Percentiles rank a stretch among this genome's conserved stretches.
Conservation (phyloP, 1,140 invertebrate species). For the Drosophila trapezifrons region DNA sequence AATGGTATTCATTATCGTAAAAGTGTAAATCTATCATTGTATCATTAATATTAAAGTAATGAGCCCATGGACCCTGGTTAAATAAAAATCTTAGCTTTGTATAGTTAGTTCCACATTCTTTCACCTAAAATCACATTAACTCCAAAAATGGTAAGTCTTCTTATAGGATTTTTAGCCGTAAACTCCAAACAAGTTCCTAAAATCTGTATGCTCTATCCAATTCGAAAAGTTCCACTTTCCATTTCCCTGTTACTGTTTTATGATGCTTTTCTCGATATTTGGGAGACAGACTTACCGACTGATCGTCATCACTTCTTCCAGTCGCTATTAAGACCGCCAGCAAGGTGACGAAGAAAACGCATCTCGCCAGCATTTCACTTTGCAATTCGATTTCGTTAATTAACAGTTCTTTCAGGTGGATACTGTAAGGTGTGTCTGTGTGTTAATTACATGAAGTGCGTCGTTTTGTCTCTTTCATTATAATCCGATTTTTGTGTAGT, state of each 20-base stretch:
- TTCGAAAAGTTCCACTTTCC: neutral
- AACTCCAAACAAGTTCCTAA: neutral
- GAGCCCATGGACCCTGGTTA: too few relatives aligned
- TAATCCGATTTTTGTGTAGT: conserved; percentile 9
- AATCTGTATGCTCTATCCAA: neutral
- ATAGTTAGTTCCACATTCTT: too few relatives aligned
- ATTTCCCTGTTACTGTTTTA: neutral
- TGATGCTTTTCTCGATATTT: neutral
- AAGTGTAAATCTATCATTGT: too few relatives aligned
- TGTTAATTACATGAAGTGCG: conserved; percentile 14
- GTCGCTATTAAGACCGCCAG: conserved; percentile 32
- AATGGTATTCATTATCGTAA: too few relatives aligned
- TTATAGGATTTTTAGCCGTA: neutral
- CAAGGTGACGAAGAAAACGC: conserved; percentile 47
- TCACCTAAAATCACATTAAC: neutral
- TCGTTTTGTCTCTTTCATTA: conserved; percentile 16
- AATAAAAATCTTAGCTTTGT: too few relatives aligned
- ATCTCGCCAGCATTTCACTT: conserved; percentile 55
- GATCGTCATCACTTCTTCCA: conserved; percentile 36
- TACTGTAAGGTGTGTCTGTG: neutral
- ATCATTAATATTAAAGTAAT: too few relatives aligned
- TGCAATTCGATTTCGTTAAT: conserved; percentile 11
- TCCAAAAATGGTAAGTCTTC: neutral
- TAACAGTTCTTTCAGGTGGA: conserved; percentile 27
- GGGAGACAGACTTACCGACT: conserved; percentile 33